phyloP scores from a whole-genome alignment of 2,888 invertebrate genomes.

The Helicoverpa assulta region DNA sequence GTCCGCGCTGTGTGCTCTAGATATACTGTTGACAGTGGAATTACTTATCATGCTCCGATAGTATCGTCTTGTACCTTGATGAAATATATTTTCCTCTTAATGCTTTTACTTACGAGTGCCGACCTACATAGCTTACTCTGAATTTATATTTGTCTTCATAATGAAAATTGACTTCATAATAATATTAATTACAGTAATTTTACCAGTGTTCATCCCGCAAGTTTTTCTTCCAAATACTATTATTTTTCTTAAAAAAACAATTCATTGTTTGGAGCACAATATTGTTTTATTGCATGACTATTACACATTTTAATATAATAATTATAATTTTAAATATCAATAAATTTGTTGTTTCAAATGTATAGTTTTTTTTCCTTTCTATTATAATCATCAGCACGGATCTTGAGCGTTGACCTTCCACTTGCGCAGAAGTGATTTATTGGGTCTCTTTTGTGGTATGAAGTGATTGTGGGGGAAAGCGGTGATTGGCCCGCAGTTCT shows the following conservation, averaged over 20 bases:
- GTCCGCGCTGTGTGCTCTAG: constrained; percentile 33
- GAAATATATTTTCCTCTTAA: constrained; percentile 7
- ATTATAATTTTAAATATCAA: constrained; percentile 47
- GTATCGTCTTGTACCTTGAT: constrained; percentile 14
- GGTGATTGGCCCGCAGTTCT: no score
- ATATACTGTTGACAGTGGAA: constrained; percentile 49
- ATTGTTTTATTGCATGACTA: constrained; percentile 53
- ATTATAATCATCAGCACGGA: no score
- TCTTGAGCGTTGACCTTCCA: no score
- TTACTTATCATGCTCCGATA: constrained; percentile 39
- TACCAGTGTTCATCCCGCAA: constrained; percentile 19
- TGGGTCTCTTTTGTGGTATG: no score
- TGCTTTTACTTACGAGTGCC: constrained; percentile 40
- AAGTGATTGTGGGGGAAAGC: no score
- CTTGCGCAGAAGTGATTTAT: no score
- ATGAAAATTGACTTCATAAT: constrained; percentile 12
- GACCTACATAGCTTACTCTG: constrained; percentile 23
- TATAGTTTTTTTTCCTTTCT: not conserved
- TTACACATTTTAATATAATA: constrained; percentile 50
- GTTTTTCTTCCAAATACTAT: constrained; percentile 22
- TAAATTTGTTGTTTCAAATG: constrained; percentile 60
- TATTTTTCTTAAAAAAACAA: constrained; percentile 27
- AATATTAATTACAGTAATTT: constrained; percentile 4
- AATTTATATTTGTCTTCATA: constrained; percentile 16
- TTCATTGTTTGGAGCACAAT: constrained; percentile 54